Percentiles rank a stretch among this genome's conserved stretches.
These are phyloP conservation scores for Polylopha cassiicola DNA, from an alignment of 2,888 invertebrate genomes.

Conservation along the genomic window DNA sequence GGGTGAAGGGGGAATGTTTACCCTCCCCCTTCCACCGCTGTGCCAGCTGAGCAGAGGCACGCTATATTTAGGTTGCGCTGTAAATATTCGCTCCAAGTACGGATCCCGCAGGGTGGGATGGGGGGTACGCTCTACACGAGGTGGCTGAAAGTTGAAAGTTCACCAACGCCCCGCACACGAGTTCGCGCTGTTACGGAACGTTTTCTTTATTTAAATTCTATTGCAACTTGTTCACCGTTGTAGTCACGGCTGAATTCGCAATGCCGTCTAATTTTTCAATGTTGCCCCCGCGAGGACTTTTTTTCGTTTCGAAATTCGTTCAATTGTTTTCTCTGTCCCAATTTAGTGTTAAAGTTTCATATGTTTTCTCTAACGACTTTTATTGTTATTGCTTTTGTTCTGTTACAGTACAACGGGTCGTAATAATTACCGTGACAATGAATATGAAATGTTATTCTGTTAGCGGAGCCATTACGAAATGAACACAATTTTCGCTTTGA, in stretches of 20 bases:
- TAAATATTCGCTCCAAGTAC: conserved; percentile 76
- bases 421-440: conserved; percentile 44
- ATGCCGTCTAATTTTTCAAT: conserved; percentile 62
- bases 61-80: conserved; percentile 77
- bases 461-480: conserved; percentile 38
- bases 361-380: conserved; percentile 40
- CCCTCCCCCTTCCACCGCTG: conserved; percentile 55
- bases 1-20: conserved; percentile 57
- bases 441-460: conserved; percentile 38
- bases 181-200: conserved; percentile 65
- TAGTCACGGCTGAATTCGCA: conserved; percentile 62
- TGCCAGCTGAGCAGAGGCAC: conserved; percentile 74
- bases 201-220: conserved; percentile 75
- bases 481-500: conserved; percentile 44
- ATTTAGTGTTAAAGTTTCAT: conserved; percentile 44
- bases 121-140: conserved; percentile 49
- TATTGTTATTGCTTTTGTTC: conserved; percentile 50
- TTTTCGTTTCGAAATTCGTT: conserved; percentile 21
- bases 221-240: conserved; percentile 76
- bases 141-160: conserved; percentile 76
- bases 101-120: conserved; percentile 42
- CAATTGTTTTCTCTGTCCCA: conserved; percentile 50
- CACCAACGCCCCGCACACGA: conserved; percentile 66
- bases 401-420: conserved; percentile 54
- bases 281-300: conserved; percentile 44